Percentiles rank a stretch among this genome's conserved stretches.
Evolutionary conservation across 2,113 vertebrate genomes (phyloP).

Genomic region (Anolis carolinensis): DNA sequence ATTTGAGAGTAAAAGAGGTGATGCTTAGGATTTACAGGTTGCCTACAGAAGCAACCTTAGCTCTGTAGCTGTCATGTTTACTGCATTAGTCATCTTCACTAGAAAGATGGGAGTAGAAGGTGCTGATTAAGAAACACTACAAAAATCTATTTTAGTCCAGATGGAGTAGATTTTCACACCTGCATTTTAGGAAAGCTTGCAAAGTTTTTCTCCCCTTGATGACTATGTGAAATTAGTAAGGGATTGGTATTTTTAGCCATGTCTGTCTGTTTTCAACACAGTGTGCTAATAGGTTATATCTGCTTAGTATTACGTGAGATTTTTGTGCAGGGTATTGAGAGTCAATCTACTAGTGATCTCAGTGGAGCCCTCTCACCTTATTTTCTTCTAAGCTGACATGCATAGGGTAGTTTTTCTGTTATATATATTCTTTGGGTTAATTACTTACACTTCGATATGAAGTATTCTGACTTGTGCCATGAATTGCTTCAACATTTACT

Average conservation of each 20-base stretch:
- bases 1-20: not conserved
- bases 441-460: constrained; percentile 22
- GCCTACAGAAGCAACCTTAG: constrained; percentile 1
- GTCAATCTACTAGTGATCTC: constrained; percentile 3
- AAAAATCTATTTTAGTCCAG: constrained; percentile 46
- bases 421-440: constrained; percentile 36
- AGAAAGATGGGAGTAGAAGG: constrained; percentile 31
- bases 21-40: constrained; percentile 26
- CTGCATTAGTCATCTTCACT: constrained; percentile 46
- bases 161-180: constrained; percentile 57
- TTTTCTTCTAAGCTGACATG: not conserved
- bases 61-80: constrained; percentile 32
- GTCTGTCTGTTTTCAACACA: constrained; percentile 35
- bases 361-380: not conserved
- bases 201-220: constrained; percentile 46
- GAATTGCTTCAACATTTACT: constrained; percentile 18
- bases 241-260: constrained; percentile 38
- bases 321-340: constrained; percentile 29
- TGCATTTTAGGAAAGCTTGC: constrained; percentile 61
- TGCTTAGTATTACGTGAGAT: constrained; percentile 13
- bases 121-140: constrained; percentile 35
- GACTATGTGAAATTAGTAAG: constrained; percentile 45
- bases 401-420: not conserved
- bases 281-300: not conserved
- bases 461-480: constrained; percentile 48